Conservation (phyloP, 1,140 invertebrate species). For the Neelides sp. region DNA sequence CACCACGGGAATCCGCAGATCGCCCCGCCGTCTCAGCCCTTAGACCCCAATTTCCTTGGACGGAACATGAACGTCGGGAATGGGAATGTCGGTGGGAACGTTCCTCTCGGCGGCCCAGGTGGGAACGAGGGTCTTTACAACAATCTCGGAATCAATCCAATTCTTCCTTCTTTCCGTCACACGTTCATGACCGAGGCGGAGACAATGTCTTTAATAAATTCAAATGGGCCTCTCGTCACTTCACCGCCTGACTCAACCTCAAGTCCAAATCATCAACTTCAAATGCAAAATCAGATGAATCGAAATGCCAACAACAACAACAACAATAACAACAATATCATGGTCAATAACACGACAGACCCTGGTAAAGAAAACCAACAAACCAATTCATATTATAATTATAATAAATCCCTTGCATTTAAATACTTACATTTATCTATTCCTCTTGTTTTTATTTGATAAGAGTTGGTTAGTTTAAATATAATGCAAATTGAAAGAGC, state of each 20-base stretch:
- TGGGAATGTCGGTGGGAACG: slow-evolving; percentile 1
- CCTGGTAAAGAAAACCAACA: no score
- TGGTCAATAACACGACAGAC: no score
- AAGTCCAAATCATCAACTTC: slow-evolving; percentile 33
- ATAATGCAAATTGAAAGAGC: no score
- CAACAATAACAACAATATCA: slow-evolving; percentile 2
- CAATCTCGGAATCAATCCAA: slow-evolving; percentile 10
- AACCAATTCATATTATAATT: no score
- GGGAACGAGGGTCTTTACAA: no score
- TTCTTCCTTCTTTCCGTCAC: slow-evolving; percentile 30
- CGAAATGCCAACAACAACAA: slow-evolving; percentile 16
- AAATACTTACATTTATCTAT: no score
- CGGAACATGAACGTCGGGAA: neutral
- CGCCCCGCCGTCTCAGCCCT: neutral
- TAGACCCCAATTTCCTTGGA: neutral
- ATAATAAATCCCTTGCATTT: no score
- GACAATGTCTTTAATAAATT: slow-evolving; percentile 18
- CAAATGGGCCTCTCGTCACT: slow-evolving; percentile 15
- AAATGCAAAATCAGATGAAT: slow-evolving; percentile 34
- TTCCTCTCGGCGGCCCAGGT: slow-evolving; percentile 1
- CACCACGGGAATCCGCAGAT: neutral
- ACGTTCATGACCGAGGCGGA: slow-evolving; percentile 31
- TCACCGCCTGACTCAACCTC: slow-evolving; percentile 27
- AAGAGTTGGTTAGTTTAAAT: no score
- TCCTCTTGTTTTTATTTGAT: no score